Evolutionary conservation across 2,797 vertebrate genomes (phyloP), one percentile per base, ranked within the genome.

Genomic region (Etheostoma nigrum): DNA sequence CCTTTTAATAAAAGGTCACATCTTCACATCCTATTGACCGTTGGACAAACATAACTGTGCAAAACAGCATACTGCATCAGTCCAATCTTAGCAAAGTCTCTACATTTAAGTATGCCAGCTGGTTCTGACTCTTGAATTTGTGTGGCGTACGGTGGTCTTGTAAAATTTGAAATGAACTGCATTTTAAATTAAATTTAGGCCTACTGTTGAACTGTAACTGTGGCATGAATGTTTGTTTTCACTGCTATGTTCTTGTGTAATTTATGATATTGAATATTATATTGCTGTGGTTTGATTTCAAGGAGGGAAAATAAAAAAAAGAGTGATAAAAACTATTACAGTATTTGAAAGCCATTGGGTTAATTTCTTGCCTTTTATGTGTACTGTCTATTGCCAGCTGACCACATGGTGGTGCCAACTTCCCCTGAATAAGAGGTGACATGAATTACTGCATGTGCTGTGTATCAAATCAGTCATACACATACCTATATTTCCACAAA

Each of bases 351-450:
- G 5, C 10, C 16, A n/a, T 2, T 0, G 10, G 13, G 12, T 23
- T 25, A 4, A 47, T 69, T 53, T n/a, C 4, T 2, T 62, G 7
- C 36, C 27, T 40, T 64, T 44, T 40, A 27, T 58, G 61, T 67
- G 8, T 11, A n/a, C 0, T 23, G 21, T 1, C 14, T 66, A 3
- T 21, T 48, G 13, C 54, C 0, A 10, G 16, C 16, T 67, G 36
- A 23, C 85, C 91, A 92, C 89, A 82, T 0, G 76, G 72, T 42
- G 91, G 89, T 5, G 83, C 86, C 73, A 86, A 40, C 8, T 61
- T n/a, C 69, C 66, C 40, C 36, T 1, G 12, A 53, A 83, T 75
- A 2, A 44, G 11, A 64, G 5, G 11, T 3, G 4, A 25, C 40
- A 49, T 3, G 5, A 57, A 13, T 4, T 27, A 19, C 5, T 40